Evolutionary conservation across 2,113 vertebrate genomes (phyloP).

Genomic region (Nestor notabilis): DNA sequence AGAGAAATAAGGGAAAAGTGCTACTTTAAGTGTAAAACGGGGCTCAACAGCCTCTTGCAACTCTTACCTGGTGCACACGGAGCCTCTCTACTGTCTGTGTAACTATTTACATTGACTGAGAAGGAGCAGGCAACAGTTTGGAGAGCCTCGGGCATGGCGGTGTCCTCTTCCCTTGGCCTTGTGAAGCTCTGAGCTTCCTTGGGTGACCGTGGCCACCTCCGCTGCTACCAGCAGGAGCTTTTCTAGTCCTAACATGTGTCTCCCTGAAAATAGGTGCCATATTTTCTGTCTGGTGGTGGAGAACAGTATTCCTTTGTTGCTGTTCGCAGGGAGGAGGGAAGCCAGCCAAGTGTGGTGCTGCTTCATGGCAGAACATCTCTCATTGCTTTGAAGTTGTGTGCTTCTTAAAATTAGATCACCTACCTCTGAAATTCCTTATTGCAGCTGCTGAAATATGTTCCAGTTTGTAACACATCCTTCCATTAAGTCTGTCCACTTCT

Average conservation of each 20-base stretch:
- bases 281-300: slow-evolving; percentile 3
- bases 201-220: background rate
- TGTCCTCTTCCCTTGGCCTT: background rate
- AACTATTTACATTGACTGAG: accelerated
- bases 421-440: background rate
- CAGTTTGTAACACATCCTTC: background rate
- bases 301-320: slow-evolving; percentile 40
- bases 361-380: background rate
- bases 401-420: background rate
- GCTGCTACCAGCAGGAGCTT: background rate
- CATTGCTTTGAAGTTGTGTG: background rate
- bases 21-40: background rate
- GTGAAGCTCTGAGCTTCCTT: background rate
- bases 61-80: background rate
- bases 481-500: accelerated
- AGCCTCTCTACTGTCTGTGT: background rate
- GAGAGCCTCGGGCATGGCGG: accelerated
- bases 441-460: background rate
- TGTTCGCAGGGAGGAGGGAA: background rate
- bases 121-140: background rate
- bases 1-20: background rate
- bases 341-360: background rate
- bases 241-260: background rate
- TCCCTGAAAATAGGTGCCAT: background rate
- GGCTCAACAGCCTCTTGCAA: background rate